These are phyloP conservation scores for Noctuana brunneofusca DNA, from an alignment of 2,888 invertebrate species.

Conservation along the genomic window DNA sequence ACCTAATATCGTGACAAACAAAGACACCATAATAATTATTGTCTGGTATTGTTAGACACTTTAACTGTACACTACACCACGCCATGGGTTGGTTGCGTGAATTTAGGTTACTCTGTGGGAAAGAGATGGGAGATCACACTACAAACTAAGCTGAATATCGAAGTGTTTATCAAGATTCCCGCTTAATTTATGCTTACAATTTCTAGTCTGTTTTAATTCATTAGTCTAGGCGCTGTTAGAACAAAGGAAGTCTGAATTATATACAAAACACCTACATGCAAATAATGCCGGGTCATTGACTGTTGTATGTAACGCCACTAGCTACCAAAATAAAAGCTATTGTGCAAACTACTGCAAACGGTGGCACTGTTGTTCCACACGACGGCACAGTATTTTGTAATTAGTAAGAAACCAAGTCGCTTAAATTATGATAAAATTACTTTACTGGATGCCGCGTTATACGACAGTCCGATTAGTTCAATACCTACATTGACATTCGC, in stretches of 20 bases:
- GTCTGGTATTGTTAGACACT: conserved; percentile 14
- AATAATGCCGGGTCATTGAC: conserved; percentile 79
- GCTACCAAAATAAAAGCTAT: conserved; percentile 55
- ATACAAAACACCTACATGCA: conserved; percentile 66
- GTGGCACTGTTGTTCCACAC: conserved; percentile 28
- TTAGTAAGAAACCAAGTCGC: conserved; percentile 39
- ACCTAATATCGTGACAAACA: conserved; percentile 33
- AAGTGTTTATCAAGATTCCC: conserved; percentile 44
- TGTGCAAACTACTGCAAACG: conserved; percentile 50
- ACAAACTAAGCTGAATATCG: conserved; percentile 6
- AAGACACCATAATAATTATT: conserved; percentile 24
- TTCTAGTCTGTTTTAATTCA: conserved; percentile 31
- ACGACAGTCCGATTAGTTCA: conserved; percentile 51
- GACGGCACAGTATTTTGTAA: conserved; percentile 44
- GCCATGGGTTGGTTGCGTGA: conserved; percentile 47
- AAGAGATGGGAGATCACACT: conserved; percentile 50
- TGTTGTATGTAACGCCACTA: conserved; percentile 47
- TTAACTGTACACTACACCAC: conserved; percentile 36
- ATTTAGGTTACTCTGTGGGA: conserved; percentile 55
- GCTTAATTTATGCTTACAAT: conserved; percentile 44
- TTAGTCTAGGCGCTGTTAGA: conserved; percentile 45
- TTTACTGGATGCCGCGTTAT: conserved; percentile 57
- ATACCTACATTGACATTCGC: conserved; percentile 56
- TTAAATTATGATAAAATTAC: conserved; percentile 36
- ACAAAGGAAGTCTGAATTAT: conserved; percentile 63